Conservation (phyloP, 2,113 vertebrate species). For the Psephotus haematonotus region DNA sequence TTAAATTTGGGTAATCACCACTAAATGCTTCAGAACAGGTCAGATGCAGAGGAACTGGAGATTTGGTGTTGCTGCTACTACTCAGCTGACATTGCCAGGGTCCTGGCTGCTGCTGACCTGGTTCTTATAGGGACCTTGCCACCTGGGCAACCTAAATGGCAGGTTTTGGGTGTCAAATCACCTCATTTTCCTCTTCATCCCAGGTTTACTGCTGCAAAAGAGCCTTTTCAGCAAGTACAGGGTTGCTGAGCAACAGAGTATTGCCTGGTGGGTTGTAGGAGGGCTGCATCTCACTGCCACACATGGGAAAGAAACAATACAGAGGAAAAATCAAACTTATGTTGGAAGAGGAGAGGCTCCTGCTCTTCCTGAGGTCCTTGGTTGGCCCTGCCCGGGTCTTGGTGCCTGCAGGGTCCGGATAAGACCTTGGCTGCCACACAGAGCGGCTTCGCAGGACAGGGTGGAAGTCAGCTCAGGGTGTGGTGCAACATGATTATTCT, state of each 20-base stretch:
- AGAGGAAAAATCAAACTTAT: slow-evolving; percentile 18
- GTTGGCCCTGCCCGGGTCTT: background rate
- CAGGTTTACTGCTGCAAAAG: background rate
- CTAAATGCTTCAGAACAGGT: background rate
- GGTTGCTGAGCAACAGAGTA: slow-evolving; percentile 43
- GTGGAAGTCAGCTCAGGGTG: slow-evolving; percentile 37
- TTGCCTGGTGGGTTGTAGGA: background rate
- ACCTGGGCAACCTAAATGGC: background rate
- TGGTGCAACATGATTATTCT: slow-evolving; percentile 1
- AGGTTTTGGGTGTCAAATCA: background rate
- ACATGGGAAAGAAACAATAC: background rate
- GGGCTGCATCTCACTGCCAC: background rate
- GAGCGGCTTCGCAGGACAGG: background rate
- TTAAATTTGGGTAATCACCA: background rate
- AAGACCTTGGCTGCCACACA: slow-evolving; percentile 17
- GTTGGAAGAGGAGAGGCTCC: slow-evolving; percentile 4
- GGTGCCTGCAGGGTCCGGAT: background rate
- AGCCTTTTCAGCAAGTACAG: background rate
- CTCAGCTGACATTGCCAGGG: background rate
- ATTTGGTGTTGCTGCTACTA: background rate
- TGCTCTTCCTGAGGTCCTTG: background rate
- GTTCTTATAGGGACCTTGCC: background rate
- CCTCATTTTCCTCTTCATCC: background rate
- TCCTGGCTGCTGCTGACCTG: background rate
- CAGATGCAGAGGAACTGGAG: background rate